These are phyloP conservation scores for Neolamprologus cancellatus DNA, from an alignment of 2,113 vertebrate species.

Conservation along the genomic window DNA sequence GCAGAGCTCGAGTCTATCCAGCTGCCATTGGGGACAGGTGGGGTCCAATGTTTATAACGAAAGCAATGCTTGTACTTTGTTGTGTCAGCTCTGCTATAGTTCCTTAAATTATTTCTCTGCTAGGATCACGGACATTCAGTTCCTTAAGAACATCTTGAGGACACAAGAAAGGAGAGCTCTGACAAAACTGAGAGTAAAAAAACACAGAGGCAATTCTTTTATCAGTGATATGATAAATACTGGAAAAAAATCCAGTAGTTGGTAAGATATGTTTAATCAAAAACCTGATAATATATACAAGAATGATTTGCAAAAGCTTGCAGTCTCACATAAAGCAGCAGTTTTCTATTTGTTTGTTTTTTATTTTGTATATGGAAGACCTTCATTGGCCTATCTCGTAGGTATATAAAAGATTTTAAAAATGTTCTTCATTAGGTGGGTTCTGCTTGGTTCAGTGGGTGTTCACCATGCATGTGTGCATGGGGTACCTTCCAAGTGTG, in stretches of 20 bases:
- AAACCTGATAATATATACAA: neutral
- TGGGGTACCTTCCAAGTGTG: neutral
- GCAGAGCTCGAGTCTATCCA: neutral
- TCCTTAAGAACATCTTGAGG: neutral
- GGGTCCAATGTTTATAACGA: neutral
- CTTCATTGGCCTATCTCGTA: neutral
- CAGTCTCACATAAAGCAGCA: neutral
- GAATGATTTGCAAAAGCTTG: neutral
- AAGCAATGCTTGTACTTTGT: neutral
- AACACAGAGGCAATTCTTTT: neutral
- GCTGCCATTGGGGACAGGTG: neutral
- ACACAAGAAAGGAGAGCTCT: neutral
- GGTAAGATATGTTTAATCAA: neutral
- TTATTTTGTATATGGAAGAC: neutral
- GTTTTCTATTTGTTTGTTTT: neutral
- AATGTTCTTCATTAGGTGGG: neutral
- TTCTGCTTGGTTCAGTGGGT: neutral
- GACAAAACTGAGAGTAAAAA: neutral
- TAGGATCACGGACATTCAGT: neutral
- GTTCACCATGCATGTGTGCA: neutral
- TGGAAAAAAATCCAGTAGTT: neutral
- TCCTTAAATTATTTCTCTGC: neutral
- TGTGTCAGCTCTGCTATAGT: neutral
- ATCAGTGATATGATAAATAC: neutral
- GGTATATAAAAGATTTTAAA: neutral